Base-by-base conservation (phyloP, 2,113 vertebrate species). In the Propithecus coquereli region DNA sequence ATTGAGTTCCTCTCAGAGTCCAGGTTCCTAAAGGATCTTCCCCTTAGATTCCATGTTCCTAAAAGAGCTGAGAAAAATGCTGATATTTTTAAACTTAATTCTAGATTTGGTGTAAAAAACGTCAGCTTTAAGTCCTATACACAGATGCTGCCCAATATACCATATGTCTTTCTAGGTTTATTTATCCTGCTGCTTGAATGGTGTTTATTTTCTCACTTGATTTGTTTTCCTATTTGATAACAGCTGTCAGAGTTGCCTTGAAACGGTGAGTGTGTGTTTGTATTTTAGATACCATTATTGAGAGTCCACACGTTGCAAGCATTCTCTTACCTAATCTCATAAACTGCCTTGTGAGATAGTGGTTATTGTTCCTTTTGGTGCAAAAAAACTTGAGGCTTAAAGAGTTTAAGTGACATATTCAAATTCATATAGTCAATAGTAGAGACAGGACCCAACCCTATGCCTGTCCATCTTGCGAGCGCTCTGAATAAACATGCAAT, bases 161-260 rank as follows among this genome's bases (percentile, higher is more conserved):
- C 83, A 66, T 95, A 87, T 92, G 90, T 77, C 74, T 90, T 80
- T 84, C 89, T 80, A 74, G 91, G 80, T 84, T 96, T 95, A 87
- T 90, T 97, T 97, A 87, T 61, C 59, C 90, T 96, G 52, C 79
- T 94, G 74, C 90, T 92, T 90, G 65, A 97, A 34, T 91, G 76
- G 87, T 97, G 87, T 97, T 95, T 94, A 85, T 94, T 97, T 97
- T 97, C 90, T 97, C 87, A 92, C 47, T 94, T 94, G 80, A 84
- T 87, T 96, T 96, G 77, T 97, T 97, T 96, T 96, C 83, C 80
- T 87, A n/a, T 95, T 97, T 96, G 70, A 94, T 96, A 97, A 96
- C 87, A 97, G 92, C 94, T 97, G 63, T 94, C 20, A 20, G 77
- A 40, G 8, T 74, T 97, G 40, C 34, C 74, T 96, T 97, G 68